phyloP scores from a whole-genome alignment of 2,797 vertebrate species.

The Chaetophractus vellerosus region DNA sequence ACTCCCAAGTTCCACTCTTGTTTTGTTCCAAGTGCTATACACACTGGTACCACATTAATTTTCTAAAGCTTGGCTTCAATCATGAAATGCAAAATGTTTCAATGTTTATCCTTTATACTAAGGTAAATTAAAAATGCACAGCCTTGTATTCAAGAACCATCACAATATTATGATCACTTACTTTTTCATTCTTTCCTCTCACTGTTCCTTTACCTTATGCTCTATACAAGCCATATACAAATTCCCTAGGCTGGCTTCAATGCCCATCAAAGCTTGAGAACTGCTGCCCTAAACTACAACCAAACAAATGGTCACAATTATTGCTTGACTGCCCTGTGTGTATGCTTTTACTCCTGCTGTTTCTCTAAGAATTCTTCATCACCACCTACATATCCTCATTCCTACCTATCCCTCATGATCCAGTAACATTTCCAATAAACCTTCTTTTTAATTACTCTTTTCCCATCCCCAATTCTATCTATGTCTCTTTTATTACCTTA shows the following conservation, averaged over 20 bases:
- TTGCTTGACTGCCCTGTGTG: background rate
- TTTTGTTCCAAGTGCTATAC: background rate
- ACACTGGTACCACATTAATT: background rate
- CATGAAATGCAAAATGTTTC: background rate
- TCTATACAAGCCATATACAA: background rate
- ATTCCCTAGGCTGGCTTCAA: background rate
- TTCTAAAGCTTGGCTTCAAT: conserved; percentile 12
- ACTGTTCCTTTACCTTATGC: background rate
- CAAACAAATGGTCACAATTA: background rate
- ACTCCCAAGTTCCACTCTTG: background rate
- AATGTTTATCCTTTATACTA: background rate
- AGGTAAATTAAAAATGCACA: background rate
- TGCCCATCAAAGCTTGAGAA: background rate
- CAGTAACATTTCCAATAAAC: background rate
- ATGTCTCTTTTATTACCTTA: background rate
- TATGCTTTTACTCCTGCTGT: background rate
- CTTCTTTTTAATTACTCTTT: background rate
- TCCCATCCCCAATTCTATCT: background rate
- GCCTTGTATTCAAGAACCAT: background rate
- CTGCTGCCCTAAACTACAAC: background rate
- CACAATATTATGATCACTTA: background rate
- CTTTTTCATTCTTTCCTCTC: background rate
- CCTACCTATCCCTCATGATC: background rate
- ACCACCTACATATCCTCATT: background rate
- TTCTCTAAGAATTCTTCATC: background rate